These are phyloP conservation scores for Drosophila parthenogenetica DNA, from an alignment of 2,888 invertebrate genomes.

Conservation along the genomic window DNA sequence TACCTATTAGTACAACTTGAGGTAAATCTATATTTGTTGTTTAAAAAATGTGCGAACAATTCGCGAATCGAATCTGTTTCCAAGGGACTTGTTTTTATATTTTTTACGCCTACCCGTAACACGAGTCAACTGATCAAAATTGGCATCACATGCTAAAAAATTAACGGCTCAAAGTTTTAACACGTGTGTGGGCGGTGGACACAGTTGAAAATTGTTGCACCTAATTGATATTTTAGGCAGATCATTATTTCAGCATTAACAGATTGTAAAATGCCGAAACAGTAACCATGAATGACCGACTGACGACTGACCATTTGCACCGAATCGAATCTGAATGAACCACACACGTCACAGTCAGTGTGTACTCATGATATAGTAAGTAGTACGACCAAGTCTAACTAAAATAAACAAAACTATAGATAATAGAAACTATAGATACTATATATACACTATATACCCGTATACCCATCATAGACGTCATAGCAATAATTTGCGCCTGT, in stretches of 20 bases:
- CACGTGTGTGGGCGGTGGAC: conserved; percentile 56
- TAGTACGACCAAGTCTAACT: conserved; percentile 28
- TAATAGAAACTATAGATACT: neutral
- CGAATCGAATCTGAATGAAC: conserved; percentile 43
- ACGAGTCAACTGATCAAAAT: conserved; percentile 64
- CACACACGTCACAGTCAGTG: conserved; percentile 16
- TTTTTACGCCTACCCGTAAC: conserved; percentile 49
- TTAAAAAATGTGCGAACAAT: conserved; percentile 36
- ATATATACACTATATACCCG: conserved; percentile 7
- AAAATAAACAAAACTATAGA: conserved; percentile 20
- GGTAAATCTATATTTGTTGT: conserved; percentile 25
- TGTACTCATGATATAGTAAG: conserved; percentile 6
- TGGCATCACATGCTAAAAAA: conserved; percentile 35
- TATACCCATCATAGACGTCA: conserved; percentile 26
- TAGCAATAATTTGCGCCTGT: conserved; percentile 26
- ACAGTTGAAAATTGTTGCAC: conserved; percentile 39
- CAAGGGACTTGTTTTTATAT: conserved; percentile 26
- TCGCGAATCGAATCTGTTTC: conserved; percentile 9
- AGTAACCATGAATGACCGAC: conserved; percentile 43
- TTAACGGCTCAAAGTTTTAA: conserved; percentile 56
- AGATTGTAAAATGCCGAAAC: conserved; percentile 40
- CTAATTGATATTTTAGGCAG: conserved; percentile 27
- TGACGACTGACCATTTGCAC: conserved; percentile 3
- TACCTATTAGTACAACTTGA: conserved; percentile 29
- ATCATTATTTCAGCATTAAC: conserved; percentile 44